Percentiles rank a stretch among this genome's conserved stretches.
Evolutionary conservation across 2,797 vertebrate genomes (phyloP).

Genomic region (Premnoplex brunnescens): DNA sequence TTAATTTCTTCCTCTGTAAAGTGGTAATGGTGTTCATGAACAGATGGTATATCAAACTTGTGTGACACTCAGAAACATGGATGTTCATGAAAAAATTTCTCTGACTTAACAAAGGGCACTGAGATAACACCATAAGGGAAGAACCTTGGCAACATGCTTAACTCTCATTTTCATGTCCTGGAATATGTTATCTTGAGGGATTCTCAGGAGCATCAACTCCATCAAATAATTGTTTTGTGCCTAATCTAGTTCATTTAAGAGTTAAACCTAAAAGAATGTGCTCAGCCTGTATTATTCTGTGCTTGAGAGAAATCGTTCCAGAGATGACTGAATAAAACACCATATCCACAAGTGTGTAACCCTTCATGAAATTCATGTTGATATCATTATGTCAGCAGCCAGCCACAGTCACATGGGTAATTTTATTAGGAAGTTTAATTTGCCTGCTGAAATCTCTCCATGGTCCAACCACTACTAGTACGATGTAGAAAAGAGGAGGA

Average conservation of each 20-base stretch:
- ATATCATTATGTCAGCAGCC: not conserved
- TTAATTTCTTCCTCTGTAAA: not conserved
- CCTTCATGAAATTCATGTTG: not conserved
- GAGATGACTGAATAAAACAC: not conserved
- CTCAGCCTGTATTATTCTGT: not conserved
- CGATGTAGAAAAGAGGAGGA: not conserved
- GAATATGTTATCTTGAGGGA: not conserved
- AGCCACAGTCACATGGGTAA: not conserved
- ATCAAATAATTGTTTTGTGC: not conserved
- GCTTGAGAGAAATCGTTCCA: not conserved
- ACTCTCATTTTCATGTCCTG: not conserved
- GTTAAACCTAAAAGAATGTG: not conserved
- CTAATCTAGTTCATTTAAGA: not conserved
- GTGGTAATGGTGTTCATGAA: not conserved
- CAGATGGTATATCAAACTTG: not conserved
- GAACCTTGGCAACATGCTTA: not conserved
- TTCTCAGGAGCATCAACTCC: not conserved
- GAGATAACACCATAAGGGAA: not conserved
- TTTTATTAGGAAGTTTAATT: not conserved
- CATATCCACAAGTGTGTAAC: not conserved
- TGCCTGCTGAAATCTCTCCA: not conserved
- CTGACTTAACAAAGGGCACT: not conserved
- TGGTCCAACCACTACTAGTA: not conserved
- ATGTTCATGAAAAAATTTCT: not conserved
- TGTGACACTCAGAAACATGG: fast-evolving